Evolutionary conservation across 2,113 vertebrate species (phyloP), one percentile per base, ranked within the genome.

Genomic region (Urocynchramus pylzowi): DNA sequence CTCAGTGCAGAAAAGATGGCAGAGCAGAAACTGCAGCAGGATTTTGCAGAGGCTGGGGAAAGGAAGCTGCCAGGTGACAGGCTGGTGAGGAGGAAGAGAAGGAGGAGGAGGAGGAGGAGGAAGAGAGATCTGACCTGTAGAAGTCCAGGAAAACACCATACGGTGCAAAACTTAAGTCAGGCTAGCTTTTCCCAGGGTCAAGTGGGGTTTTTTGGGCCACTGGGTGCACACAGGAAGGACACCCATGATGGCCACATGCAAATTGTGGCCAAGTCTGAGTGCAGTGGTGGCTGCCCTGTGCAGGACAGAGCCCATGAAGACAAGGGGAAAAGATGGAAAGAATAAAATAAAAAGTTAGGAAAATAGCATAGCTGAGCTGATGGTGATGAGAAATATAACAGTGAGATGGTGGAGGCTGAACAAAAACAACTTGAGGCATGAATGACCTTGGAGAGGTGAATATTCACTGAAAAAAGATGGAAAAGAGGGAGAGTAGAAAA

Each of bases 131-230:
- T 45, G 23, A 56, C 13, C 12, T 53, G 16, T 27, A 70, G 35
- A 69, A 19, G 7, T 65, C 22, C 26, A 65, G 49, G 59, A 65
- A 45, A 57, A 69, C 11, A 11, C 3, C 3, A 0, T 22, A 21
- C 0, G 4, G 5, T n/a, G 11, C 22, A 44, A 77, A 69, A 60
- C 19, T 31, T 17, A 60, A 64, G 8, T 7, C 26, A 65, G 33
- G 13, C 5, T 68, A 33, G 31, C 10, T 73, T 5, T 9, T 45
- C 44, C 2, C 33, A 49, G 12, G 12, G 10, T 14, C 1, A 1
- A n/a, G 28, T 4, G 6, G 2, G 24, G 9, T 0, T 74, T 57
- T 52, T 1, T 33, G 5, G 37, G 24, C 6, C 12, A 16, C 30
- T 20, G 22, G 9, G 9, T 50, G 11, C 16, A 26, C 2, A 15